Conservation (phyloP, 2,113 vertebrate species). For the Hemiscyllium ocellatum region DNA sequence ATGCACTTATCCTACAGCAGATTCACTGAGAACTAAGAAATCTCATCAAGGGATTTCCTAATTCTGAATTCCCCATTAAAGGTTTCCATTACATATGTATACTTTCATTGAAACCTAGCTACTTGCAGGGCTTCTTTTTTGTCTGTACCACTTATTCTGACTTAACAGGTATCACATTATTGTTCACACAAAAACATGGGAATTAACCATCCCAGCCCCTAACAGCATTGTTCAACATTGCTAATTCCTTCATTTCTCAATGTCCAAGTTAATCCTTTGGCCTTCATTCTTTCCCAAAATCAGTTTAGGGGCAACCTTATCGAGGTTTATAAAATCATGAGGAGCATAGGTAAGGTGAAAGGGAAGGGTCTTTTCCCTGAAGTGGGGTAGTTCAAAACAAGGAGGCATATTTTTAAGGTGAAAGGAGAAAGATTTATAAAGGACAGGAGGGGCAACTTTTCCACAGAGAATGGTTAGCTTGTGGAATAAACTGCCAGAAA, state of each 20-base stretch:
- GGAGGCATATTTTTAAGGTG: no score
- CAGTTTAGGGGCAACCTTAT: no score
- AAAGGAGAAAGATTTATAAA: no score
- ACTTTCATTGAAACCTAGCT: background rate
- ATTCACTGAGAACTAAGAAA: background rate
- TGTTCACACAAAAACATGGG: background rate
- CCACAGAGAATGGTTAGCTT: no score
- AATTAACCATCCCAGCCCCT: background rate
- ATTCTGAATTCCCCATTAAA: background rate
- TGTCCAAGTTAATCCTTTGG: background rate
- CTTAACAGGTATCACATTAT: background rate
- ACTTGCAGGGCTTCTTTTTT: background rate
- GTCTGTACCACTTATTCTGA: background rate
- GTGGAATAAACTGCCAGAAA: no score
- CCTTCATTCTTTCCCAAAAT: background rate
- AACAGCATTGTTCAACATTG: background rate
- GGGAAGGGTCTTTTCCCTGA: background rate
- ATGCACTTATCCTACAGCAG: background rate
- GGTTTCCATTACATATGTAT: background rate
- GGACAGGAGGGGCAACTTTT: no score
- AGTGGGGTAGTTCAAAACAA: background rate
- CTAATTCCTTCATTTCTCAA: background rate
- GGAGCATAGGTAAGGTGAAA: no score
- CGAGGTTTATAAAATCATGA: no score
- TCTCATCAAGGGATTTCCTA: background rate